Evolutionary conservation across 2,888 invertebrate genomes (phyloP).

Genomic region (Caenorhabditis zanzibari): DNA sequence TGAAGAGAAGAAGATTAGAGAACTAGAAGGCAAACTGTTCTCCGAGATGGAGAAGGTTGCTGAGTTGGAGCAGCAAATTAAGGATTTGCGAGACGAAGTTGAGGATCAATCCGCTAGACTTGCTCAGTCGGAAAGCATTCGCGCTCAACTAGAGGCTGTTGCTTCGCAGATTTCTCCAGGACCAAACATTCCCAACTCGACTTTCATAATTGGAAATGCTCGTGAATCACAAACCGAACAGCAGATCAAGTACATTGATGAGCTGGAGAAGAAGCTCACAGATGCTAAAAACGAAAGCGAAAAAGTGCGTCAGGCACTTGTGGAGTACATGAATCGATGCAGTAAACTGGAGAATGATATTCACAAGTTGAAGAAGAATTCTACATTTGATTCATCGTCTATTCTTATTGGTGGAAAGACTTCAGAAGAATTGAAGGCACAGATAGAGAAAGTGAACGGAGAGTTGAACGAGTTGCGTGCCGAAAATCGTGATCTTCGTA

Average conservation of each 20-base stretch:
- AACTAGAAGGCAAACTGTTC: slow-evolving; percentile 44
- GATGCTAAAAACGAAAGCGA: slow-evolving; percentile 28
- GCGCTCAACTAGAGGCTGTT: slow-evolving; percentile 41
- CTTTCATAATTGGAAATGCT: slow-evolving; percentile 57
- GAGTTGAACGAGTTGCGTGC: slow-evolving; percentile 55
- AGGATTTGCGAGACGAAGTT: slow-evolving; percentile 26
- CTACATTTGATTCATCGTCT: slow-evolving; percentile 44
- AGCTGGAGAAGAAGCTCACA: slow-evolving; percentile 47
- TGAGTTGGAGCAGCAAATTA: slow-evolving; percentile 27
- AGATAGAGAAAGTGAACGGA: slow-evolving; percentile 48
- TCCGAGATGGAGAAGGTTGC: slow-evolving; percentile 16
- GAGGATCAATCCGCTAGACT: slow-evolving; percentile 49
- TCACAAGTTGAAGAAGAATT: slow-evolving; percentile 42
- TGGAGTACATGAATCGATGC: slow-evolving; percentile 64
- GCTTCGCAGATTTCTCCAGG: slow-evolving; percentile 20
- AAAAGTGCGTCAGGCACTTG: slow-evolving; percentile 29
- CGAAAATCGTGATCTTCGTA: slow-evolving; percentile 55
- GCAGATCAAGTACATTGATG: slow-evolving; percentile 62
- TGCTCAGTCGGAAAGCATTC: slow-evolving; percentile 42
- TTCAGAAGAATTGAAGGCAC: slow-evolving; percentile 41
- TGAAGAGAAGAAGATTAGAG: slow-evolving; percentile 44
- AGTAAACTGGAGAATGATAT: slow-evolving; percentile 57
- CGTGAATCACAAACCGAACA: slow-evolving; percentile 42
- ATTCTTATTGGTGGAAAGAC: slow-evolving; percentile 48
- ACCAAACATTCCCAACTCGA: slow-evolving; percentile 19